Evolutionary conservation across 1,140 invertebrate species (phyloP).

Genomic region (Drosophila navojoa): DNA sequence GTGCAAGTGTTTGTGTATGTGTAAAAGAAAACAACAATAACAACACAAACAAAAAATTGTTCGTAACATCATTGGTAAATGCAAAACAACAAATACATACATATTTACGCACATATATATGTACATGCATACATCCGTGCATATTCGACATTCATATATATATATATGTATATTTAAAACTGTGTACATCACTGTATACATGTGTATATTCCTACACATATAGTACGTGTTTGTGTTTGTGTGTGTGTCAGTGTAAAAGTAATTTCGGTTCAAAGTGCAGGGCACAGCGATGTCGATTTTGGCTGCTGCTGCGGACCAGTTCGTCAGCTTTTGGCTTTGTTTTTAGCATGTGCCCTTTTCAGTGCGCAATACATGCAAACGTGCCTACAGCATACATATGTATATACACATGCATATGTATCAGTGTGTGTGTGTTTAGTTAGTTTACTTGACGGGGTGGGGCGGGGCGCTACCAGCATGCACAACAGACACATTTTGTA

Average conservation of each 20-base stretch:
- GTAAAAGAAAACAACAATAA: not conserved
- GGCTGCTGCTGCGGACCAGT: conserved; percentile 40
- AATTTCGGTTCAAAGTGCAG: conserved; percentile 47
- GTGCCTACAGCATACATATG: not conserved
- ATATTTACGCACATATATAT: not conserved
- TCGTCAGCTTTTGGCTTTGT: conserved; percentile 68
- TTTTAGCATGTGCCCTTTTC: conserved; percentile 74
- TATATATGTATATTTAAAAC: not conserved
- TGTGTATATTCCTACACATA: too few relatives aligned
- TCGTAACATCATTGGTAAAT: conserved; percentile 69
- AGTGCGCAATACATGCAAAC: conserved; percentile 27
- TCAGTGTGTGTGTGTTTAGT: conserved; percentile 5
- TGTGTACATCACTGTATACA: not conserved
- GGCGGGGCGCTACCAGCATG: conserved; percentile 32
- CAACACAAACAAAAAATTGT: conserved; percentile 30
- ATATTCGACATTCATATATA: not conserved
- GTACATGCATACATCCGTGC: conserved; percentile 5
- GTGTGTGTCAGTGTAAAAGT: conserved; percentile 7
- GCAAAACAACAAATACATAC: conserved; percentile 39
- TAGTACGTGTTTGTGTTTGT: not conserved
- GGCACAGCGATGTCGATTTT: conserved; percentile 28
- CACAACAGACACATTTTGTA: conserved; percentile 45
- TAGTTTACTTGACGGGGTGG: conserved; percentile 25
- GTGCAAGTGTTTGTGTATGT: conserved; percentile 8
- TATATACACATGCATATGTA: conserved; percentile 1